A percentile compares a stretch with the other conserved stretches of the same genome.
Evolutionary conservation across 2,797 vertebrate genomes (phyloP).

Genomic region (Capromys pilorides): DNA sequence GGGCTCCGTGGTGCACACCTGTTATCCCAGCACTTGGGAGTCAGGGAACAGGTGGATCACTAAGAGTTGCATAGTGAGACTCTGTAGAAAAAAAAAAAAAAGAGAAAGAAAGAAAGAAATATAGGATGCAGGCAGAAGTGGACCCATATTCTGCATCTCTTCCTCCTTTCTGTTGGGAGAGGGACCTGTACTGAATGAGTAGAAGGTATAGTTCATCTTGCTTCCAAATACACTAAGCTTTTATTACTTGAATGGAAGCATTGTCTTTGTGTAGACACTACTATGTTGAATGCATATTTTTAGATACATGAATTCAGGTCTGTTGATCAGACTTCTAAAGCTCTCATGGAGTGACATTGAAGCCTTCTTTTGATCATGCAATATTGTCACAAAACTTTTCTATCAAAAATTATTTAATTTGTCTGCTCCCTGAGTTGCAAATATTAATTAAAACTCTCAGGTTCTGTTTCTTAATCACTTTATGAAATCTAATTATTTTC

Average conservation of each 20-base stretch:
- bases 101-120: too few species aligned
- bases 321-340: not conserved
- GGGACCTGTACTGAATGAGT: not conserved
- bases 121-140: not conserved
- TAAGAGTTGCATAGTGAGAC: too few species aligned
- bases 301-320: not conserved
- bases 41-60: too few species aligned
- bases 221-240: not conserved
- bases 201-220: not conserved
- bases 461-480: not conserved
- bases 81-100: too few species aligned
- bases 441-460: not conserved
- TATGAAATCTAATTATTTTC: not conserved
- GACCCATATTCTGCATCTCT: not conserved
- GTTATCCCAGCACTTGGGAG: too few species aligned
- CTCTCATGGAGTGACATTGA: not conserved
- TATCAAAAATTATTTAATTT: slow-evolving; percentile 7
- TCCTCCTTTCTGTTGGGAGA: not conserved
- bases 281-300: not conserved
- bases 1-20: too few species aligned
- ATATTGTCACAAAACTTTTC: not conserved
- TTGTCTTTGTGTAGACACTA: not conserved
- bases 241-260: not conserved
- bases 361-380: not conserved
- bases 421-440: not conserved